These are phyloP conservation scores for Gambusia yucatana DNA, from an alignment of 2,797 vertebrate species.

Conservation along the genomic window DNA sequence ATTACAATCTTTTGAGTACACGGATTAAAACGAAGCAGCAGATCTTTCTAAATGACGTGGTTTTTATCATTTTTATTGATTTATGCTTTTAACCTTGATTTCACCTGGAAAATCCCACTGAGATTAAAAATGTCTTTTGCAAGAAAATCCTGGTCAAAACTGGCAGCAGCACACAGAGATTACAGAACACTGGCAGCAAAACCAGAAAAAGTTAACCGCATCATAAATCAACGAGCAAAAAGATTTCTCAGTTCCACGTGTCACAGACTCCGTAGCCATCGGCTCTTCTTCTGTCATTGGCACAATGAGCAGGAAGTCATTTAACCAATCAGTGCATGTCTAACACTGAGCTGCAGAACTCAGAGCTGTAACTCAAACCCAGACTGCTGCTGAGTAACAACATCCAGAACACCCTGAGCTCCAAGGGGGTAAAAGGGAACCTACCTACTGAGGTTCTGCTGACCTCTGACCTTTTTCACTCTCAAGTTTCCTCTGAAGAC, in stretches of 20 bases:
- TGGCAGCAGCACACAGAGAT: no score
- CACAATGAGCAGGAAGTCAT: slow-evolving; percentile 6
- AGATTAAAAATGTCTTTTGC: no score
- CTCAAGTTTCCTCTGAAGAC: slow-evolving; percentile 28
- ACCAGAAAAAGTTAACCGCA: no score
- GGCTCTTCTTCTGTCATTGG: slow-evolving; percentile 18
- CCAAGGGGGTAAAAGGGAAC: neutral
- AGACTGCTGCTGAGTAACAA: slow-evolving; percentile 17
- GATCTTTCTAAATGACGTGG: no score
- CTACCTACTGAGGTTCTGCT: slow-evolving; percentile 1
- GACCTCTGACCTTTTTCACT: slow-evolving; percentile 49
- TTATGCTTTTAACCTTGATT: no score
- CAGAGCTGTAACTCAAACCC: slow-evolving; percentile 28
- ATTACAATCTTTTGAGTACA: no score
- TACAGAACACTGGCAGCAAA: no score
- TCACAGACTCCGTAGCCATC: slow-evolving; percentile 20
- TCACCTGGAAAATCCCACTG: no score
- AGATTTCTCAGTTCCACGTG: neutral
- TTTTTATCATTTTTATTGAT: no score
- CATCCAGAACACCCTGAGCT: slow-evolving; percentile 17
- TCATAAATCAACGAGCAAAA: no score
- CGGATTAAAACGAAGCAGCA: no score
- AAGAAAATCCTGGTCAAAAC: no score
- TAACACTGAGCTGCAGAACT: neutral
- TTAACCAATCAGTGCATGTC: slow-evolving; percentile 27